phyloP scores from a whole-genome alignment of 53 echinoderm and acorn worm genomes.

The Holothuria leucospilota region DNA sequence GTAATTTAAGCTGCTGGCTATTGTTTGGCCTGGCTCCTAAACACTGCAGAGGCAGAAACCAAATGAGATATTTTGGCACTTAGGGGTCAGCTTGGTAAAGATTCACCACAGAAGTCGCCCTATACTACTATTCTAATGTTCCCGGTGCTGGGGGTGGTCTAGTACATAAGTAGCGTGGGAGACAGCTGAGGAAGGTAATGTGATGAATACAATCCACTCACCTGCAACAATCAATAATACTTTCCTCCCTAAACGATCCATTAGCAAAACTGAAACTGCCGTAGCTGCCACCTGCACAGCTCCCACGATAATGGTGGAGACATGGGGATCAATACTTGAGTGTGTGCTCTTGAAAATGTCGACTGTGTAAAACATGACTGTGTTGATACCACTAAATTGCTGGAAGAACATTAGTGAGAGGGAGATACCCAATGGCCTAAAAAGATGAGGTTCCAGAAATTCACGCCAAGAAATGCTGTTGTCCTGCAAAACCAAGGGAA shows the following conservation, averaged over 20 bases:
- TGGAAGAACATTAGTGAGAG: slow-evolving; percentile 91
- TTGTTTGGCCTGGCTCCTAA: too few relatives aligned
- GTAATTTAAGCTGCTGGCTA: too few relatives aligned
- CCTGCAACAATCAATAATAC: slow-evolving; percentile 80
- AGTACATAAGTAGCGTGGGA: too few relatives aligned
- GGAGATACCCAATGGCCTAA: slow-evolving; percentile 80
- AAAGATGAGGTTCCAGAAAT: slow-evolving; percentile 66
- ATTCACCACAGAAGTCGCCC: too few relatives aligned
- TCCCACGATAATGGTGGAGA: slow-evolving; percentile 75
- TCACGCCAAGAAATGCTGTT: slow-evolving; percentile 58
- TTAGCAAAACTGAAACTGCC: slow-evolving; percentile 68
- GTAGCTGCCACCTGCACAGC: slow-evolving; percentile 86
- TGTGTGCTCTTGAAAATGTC: slow-evolving; percentile 80
- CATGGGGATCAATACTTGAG: slow-evolving; percentile 62
- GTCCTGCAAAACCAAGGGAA: neutral
- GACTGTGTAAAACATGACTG: slow-evolving; percentile 96
- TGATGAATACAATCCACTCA: neutral
- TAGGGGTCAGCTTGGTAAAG: too few relatives aligned
- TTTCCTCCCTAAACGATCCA: slow-evolving; percentile 91
- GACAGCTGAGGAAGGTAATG: too few relatives aligned
- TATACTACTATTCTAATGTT: too few relatives aligned
- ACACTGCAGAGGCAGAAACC: too few relatives aligned
- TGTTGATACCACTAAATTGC: slow-evolving; percentile 97
- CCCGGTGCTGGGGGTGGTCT: too few relatives aligned
- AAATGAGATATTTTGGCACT: too few relatives aligned